A percentile compares a stretch with the other conserved stretches of the same genome.
phyloP scores from a whole-genome alignment of 2,113 vertebrate species.

The Sterna hirundo region DNA sequence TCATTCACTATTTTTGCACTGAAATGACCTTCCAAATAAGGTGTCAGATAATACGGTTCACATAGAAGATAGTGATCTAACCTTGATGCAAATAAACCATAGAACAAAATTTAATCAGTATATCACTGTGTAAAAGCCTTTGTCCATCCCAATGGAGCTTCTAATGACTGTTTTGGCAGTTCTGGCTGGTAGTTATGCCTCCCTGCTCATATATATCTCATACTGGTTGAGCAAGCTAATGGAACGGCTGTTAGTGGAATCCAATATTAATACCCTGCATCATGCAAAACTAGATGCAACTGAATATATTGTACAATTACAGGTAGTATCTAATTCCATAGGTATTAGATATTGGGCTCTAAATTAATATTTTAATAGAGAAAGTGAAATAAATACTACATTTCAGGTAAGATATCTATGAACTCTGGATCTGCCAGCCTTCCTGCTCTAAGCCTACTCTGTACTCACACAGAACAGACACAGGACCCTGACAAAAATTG shows the following conservation, averaged over 20 bases:
- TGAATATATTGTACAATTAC: slow-evolving; percentile 73
- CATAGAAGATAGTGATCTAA: slow-evolving; percentile 60
- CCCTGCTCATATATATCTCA: slow-evolving; percentile 72
- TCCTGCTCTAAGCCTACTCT: slow-evolving; percentile 28
- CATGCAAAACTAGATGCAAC: slow-evolving; percentile 70
- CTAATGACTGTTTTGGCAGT: slow-evolving; percentile 80
- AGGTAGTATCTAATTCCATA: slow-evolving; percentile 74
- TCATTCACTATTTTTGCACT: slow-evolving; percentile 43
- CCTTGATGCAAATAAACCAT: slow-evolving; percentile 79
- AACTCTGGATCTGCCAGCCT: slow-evolving; percentile 48
- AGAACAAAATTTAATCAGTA: slow-evolving; percentile 77
- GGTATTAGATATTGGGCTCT: slow-evolving; percentile 62
- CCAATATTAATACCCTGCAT: slow-evolving; percentile 75
- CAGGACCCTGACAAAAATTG: slow-evolving; percentile 69
- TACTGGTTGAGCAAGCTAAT: slow-evolving; percentile 76
- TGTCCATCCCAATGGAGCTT: slow-evolving; percentile 74
- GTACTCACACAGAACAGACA: slow-evolving; percentile 44
- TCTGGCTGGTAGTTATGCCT: slow-evolving; percentile 71
- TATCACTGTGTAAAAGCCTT: slow-evolving; percentile 74
- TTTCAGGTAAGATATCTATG: slow-evolving; percentile 62
- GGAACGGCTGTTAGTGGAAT: slow-evolving; percentile 77
- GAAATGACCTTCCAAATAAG: slow-evolving; percentile 71
- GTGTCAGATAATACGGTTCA: slow-evolving; percentile 56
- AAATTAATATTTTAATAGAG: slow-evolving; percentile 77
- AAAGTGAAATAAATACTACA: slow-evolving; percentile 67